Conservation (phyloP, 2,888 invertebrate species). For the Congeria kusceri region DNA sequence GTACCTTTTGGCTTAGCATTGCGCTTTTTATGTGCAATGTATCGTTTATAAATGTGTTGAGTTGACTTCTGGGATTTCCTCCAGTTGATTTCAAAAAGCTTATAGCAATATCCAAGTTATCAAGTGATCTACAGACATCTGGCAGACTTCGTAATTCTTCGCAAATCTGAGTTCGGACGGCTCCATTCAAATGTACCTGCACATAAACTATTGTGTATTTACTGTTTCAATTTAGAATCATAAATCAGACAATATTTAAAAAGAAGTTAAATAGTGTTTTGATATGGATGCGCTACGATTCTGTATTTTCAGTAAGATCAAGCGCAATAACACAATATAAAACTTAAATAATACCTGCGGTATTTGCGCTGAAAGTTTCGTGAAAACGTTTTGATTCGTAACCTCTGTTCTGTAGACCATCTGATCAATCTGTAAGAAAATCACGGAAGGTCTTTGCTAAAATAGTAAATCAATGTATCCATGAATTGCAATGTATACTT, state of each 20-base stretch:
- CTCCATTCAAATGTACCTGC: slow-evolving; percentile 53
- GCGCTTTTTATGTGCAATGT: slow-evolving; percentile 67
- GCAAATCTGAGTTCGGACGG: slow-evolving; percentile 56
- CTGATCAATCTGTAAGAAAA: slow-evolving; percentile 62
- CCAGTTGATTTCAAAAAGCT: slow-evolving; percentile 64
- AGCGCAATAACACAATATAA: neutral
- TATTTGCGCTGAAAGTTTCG: slow-evolving; percentile 38
- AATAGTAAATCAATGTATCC: no score
- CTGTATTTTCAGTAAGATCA: neutral
- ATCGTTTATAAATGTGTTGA: slow-evolving; percentile 69
- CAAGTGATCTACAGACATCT: slow-evolving; percentile 61
- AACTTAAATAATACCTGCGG: neutral
- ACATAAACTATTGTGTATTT: no score
- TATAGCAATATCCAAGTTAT: slow-evolving; percentile 65
- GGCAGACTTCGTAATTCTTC: slow-evolving; percentile 52
- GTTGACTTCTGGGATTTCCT: slow-evolving; percentile 42
- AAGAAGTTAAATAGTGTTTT: neutral
- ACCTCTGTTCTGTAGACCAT: slow-evolving; percentile 72
- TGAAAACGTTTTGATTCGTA: slow-evolving; percentile 68
- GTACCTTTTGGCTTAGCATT: slow-evolving; percentile 62
- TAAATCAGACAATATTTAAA: no score
- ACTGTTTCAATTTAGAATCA: no score
- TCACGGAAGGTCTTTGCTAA: no score
- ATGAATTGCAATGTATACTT: no score
- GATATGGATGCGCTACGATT: neutral